A percentile compares a stretch with the other conserved stretches of the same genome.
phyloP scores from a whole-genome alignment of 2,113 vertebrate species.

The Lethenteron camtschaticum region DNA sequence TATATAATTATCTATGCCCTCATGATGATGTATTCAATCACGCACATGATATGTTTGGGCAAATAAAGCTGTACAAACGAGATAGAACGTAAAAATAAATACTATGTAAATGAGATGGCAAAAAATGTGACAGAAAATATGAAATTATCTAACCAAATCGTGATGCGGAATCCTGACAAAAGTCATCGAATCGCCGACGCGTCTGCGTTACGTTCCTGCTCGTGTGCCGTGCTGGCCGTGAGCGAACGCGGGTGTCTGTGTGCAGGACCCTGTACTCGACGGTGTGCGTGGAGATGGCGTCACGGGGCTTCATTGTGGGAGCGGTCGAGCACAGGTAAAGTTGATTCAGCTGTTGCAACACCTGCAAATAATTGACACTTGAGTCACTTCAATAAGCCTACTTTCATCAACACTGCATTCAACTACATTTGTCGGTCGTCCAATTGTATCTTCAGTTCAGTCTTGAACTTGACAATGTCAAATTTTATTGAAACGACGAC shows the following conservation, averaged over 20 bases:
- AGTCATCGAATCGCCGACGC: background rate
- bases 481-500: background rate
- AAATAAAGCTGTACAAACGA: too few species aligned
- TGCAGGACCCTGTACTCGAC: conserved; percentile 73
- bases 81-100: background rate
- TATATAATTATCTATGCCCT: too few species aligned
- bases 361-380: background rate
- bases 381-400: background rate
- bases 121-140: background rate
- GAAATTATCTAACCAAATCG: background rate
- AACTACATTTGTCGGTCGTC: background rate
- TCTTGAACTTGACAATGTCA: background rate
- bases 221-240: background rate
- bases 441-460: background rate
- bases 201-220: background rate
- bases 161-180: background rate
- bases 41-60: too few species aligned
- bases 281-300: conserved; percentile 65
- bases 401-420: background rate
- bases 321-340: conserved; percentile 76
- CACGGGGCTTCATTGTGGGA: conserved; percentile 69
- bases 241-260: conserved; percentile 11
- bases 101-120: background rate
- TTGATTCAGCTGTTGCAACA: background rate
- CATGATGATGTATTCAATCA: too few species aligned